Percentiles rank a stretch among this genome's conserved stretches.
phyloP scores from a whole-genome alignment of 2,797 vertebrate genomes.

The Salmo trutta region DNA sequence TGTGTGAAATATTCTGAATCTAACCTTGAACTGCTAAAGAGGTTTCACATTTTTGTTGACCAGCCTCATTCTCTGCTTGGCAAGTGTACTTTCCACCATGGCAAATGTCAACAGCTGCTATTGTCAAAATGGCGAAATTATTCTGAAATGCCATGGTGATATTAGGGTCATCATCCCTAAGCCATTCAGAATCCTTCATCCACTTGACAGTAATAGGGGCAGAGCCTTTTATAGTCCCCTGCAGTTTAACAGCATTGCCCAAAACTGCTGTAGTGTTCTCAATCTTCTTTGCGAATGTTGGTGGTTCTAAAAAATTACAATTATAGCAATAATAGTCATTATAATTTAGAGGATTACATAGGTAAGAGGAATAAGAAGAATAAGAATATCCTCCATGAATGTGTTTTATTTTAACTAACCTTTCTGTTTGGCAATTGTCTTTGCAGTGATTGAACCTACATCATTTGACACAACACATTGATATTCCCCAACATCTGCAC shows the following conservation, averaged over 20 bases:
- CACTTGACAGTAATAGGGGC: conserved; percentile 86
- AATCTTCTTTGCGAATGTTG: conserved; percentile 89
- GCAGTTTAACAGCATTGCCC: conserved; percentile 84
- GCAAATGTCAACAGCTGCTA: conserved; percentile 80
- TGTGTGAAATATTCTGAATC: conserved; percentile 47
- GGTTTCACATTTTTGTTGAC: conserved; percentile 90
- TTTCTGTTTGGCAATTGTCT: conserved; percentile 85
- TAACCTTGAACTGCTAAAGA: conserved; percentile 90
- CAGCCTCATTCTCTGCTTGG: conserved; percentile 90
- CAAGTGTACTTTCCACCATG: conserved; percentile 89
- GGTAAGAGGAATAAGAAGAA: background rate
- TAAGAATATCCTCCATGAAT: conserved; percentile 47
- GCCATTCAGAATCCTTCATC: conserved; percentile 89
- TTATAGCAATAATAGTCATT: conserved; percentile 11
- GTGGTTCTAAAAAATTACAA: conserved; percentile 80
- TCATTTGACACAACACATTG: conserved; percentile 91
- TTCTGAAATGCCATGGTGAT: conserved; percentile 85
- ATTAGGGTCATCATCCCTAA: conserved; percentile 86
- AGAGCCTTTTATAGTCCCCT: conserved; percentile 88
- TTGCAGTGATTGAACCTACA: conserved; percentile 87
- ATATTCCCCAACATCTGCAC: conserved; percentile 86
- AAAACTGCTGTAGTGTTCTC: conserved; percentile 86
- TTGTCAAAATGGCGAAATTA: conserved; percentile 79
- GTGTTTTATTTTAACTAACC: conserved; percentile 77
- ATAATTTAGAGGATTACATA: background rate